Conservation (phyloP, 92 coral and sea anemone species). For the Galaxea fascicularis region DNA sequence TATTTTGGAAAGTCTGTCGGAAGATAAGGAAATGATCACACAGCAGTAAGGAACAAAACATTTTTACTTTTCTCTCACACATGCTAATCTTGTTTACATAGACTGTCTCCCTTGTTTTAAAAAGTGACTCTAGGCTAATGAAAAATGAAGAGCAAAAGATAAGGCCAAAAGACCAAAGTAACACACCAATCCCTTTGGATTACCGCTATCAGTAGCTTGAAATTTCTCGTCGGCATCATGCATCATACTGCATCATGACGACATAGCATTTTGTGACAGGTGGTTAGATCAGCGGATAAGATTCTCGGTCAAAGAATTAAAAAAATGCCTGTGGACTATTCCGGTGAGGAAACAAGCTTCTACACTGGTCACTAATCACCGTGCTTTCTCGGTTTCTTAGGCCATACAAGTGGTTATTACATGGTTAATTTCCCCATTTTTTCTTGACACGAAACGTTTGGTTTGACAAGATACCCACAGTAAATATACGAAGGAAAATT, state of each 20-base stretch:
- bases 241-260: background rate
- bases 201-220: background rate
- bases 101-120: background rate
- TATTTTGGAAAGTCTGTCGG: background rate
- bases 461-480: background rate
- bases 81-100: background rate
- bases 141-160: background rate
- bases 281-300: slow-evolving; percentile 5
- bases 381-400: no score
- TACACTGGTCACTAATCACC: no score
- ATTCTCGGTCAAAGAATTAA: background rate
- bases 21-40: no score
- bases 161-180: background rate
- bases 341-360: background rate
- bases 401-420: no score
- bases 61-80: background rate
- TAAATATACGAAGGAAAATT: background rate
- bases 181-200: background rate
- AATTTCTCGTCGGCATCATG: no score
- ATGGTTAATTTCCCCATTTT: background rate
- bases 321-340: background rate
- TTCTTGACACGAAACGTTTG: background rate
- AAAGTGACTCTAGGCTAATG: background rate
- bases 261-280: background rate
- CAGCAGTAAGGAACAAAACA: no score